Percentiles rank a stretch among this genome's conserved stretches.
Evolutionary conservation across 2,113 vertebrate genomes (phyloP).

Genomic region (Spermophilus dauricus): DNA sequence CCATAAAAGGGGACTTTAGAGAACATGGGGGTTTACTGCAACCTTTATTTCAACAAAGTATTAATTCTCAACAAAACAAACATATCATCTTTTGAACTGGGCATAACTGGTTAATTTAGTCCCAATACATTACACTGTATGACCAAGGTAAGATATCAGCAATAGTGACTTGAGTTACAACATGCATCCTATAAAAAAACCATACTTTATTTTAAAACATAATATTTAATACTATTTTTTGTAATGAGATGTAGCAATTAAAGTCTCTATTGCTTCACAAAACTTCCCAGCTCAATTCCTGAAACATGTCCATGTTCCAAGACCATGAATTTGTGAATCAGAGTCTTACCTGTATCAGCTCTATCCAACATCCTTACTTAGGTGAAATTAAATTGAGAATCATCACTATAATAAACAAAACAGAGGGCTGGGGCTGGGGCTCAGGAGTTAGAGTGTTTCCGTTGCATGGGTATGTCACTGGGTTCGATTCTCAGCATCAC

Average conservation of each 20-base stretch:
- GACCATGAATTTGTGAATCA: slow-evolving; percentile 2
- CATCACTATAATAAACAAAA: background rate
- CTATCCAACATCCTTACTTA: background rate
- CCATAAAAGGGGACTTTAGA: background rate
- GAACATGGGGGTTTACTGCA: background rate
- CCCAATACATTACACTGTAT: background rate
- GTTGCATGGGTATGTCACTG: no score
- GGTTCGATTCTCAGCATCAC: no score
- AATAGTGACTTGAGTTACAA: background rate
- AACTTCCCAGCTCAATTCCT: background rate
- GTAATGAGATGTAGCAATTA: background rate
- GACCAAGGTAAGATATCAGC: background rate
- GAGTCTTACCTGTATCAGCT: background rate
- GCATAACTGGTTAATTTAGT: background rate
- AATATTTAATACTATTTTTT: background rate
- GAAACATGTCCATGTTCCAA: background rate
- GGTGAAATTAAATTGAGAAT: slow-evolving; percentile 9
- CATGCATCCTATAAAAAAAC: background rate
- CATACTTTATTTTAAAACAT: background rate
- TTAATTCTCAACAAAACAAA: background rate
- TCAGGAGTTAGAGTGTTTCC: no score
- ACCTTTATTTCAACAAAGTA: background rate
- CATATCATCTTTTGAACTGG: background rate
- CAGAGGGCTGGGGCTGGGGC: no score
- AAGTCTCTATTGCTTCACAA: background rate